Evolutionary conservation across 2,888 invertebrate species (phyloP).

Genomic region (Trilocha varians): DNA sequence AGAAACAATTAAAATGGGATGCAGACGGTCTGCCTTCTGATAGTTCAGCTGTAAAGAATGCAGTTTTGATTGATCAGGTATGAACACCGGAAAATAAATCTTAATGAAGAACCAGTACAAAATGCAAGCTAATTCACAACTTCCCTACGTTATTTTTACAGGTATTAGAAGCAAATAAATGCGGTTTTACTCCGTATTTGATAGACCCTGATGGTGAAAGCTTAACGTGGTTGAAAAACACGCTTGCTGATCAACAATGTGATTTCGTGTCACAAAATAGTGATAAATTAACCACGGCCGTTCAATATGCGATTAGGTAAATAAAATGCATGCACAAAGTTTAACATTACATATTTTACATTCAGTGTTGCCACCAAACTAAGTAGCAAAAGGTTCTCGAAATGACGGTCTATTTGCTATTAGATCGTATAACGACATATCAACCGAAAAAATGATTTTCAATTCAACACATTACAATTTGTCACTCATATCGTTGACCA

Average conservation of each 20-base stretch:
- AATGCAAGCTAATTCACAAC: not conserved
- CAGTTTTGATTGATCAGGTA: slow-evolving; percentile 83
- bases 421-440: no score
- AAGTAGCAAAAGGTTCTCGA: no score
- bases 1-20: slow-evolving; percentile 88
- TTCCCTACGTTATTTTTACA: slow-evolving; percentile 16
- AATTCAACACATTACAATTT: no score
- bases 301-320: slow-evolving; percentile 82
- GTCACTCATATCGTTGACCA: no score
- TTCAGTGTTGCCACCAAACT: no score
- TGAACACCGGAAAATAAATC: slow-evolving; percentile 1
- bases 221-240: slow-evolving; percentile 83
- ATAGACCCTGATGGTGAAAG: slow-evolving; percentile 93
- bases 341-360: no score
- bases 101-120: no score
- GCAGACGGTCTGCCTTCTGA: slow-evolving; percentile 88
- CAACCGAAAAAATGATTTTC: no score
- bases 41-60: slow-evolving; percentile 85
- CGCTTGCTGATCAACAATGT: slow-evolving; percentile 75
- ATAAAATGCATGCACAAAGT: no score
- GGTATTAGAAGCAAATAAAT: slow-evolving; percentile 43
- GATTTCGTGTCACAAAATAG: slow-evolving; percentile 87
- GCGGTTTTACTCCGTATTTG: slow-evolving; percentile 81
- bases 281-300: slow-evolving; percentile 79
- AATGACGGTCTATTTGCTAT: no score